These are phyloP conservation scores for Bombus sibiricus DNA, from an alignment of 1,140 invertebrate species.

Conservation along the genomic window DNA sequence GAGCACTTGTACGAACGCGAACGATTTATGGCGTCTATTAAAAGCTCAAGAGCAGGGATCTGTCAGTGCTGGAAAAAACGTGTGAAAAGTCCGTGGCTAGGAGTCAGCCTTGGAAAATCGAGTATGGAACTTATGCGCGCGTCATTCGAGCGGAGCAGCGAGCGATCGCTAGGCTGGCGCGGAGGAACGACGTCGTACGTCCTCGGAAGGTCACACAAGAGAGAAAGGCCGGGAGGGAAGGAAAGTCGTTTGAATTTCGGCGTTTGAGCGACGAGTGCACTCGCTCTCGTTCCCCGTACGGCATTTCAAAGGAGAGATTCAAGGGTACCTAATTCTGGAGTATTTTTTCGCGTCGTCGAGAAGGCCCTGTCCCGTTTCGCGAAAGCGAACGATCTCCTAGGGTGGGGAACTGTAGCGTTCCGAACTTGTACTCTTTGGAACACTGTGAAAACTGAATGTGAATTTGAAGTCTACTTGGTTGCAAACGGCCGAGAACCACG, in stretches of 20 bases:
- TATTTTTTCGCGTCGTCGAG: conserved; percentile 1
- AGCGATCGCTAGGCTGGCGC: too few relatives aligned
- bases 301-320: not conserved
- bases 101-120: conserved; percentile 40
- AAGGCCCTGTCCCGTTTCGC: not conserved
- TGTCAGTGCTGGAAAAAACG: conserved; percentile 32
- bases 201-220: not conserved
- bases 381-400: not conserved
- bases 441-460: too few relatives aligned
- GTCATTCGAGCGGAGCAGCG: not conserved
- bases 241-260: conserved; percentile 31
- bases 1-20: conserved; percentile 28
- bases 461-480: not conserved
- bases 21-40: conserved; percentile 62
- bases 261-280: not conserved
- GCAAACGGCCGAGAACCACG: not conserved
- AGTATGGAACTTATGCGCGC: not conserved
- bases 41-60: conserved; percentile 61
- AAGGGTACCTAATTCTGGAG: conserved; percentile 14
- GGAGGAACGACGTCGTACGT: not conserved
- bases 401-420: too few relatives aligned
- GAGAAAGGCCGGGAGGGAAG: not conserved
- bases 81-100: conserved; percentile 36
- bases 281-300: not conserved
- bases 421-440: not conserved